phyloP scores from a whole-genome alignment of 2,888 invertebrate genomes.

The Chrysomela aeneicollis region DNA sequence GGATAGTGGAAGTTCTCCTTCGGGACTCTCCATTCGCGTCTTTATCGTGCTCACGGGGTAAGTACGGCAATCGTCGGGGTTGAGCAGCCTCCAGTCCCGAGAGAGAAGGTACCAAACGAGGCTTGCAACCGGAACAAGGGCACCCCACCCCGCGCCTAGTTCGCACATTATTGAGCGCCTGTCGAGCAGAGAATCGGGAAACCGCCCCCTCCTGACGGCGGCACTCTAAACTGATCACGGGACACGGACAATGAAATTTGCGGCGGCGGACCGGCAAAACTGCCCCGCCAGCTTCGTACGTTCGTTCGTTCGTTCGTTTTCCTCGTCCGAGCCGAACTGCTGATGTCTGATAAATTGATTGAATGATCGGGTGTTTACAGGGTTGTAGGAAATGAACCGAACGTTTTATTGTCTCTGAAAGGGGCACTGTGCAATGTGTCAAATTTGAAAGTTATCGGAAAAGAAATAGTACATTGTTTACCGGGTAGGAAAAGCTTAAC shows the following conservation, averaged over 20 bases:
- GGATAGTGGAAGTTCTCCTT: too few relatives aligned
- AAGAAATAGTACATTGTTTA: too few relatives aligned
- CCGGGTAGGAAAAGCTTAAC: too few relatives aligned
- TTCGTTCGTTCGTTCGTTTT: slow-evolving; percentile 7
- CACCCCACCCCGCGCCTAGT: slow-evolving; percentile 64
- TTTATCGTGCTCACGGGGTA: slow-evolving; percentile 37
- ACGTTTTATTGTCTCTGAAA: not conserved
- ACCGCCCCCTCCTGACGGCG: slow-evolving; percentile 61
- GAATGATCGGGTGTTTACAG: not conserved
- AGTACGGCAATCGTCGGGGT: slow-evolving; percentile 49
- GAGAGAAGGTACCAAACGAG: slow-evolving; percentile 61
- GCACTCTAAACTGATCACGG: slow-evolving; percentile 61
- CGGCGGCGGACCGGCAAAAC: slow-evolving; percentile 31
- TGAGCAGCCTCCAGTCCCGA: slow-evolving; percentile 57
- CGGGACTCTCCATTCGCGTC: slow-evolving; percentile 33
- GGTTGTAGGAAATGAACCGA: too few relatives aligned
- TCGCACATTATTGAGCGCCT: slow-evolving; percentile 71
- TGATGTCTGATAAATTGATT: not conserved
- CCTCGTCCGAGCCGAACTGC: not conserved
- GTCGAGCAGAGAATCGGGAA: slow-evolving; percentile 68
- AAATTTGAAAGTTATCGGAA: too few relatives aligned
- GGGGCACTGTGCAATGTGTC: too few relatives aligned
- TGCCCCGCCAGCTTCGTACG: not conserved
- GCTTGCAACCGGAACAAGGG: slow-evolving; percentile 62
- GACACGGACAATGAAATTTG: slow-evolving; percentile 60